These are phyloP conservation scores for Coregonus clupeaformis DNA, from an alignment of 2,113 vertebrate species.

Conservation along the genomic window DNA sequence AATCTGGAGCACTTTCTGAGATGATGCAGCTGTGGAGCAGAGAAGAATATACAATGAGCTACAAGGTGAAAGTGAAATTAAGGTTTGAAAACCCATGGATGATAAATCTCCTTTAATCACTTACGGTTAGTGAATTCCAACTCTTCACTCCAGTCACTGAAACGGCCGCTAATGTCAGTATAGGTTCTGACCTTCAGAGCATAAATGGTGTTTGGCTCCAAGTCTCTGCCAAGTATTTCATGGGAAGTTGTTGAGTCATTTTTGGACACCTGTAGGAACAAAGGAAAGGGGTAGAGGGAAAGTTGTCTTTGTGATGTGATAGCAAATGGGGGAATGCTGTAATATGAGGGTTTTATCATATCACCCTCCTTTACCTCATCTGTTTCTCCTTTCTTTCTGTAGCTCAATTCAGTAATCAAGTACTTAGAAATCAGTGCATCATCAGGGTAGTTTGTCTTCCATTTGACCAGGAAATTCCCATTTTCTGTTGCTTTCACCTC, in stretches of 20 bases:
- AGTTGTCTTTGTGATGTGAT: not conserved
- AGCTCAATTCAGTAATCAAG: slow-evolving; percentile 26
- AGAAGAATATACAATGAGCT: not conserved
- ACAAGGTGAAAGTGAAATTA: not conserved
- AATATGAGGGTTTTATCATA: no score
- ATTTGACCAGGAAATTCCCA: slow-evolving; percentile 45
- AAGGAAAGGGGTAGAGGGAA: not conserved
- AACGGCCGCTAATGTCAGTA: fast-evolving
- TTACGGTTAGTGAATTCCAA: slow-evolving; percentile 57
- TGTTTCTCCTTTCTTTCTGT: slow-evolving; percentile 42
- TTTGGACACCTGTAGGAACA: not conserved
- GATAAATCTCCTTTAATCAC: slow-evolving; percentile 24
- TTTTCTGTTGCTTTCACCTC: slow-evolving; percentile 26
- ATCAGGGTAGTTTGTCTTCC: slow-evolving; percentile 25
- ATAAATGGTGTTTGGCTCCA: slow-evolving; percentile 53
- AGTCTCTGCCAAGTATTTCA: slow-evolving; percentile 33
- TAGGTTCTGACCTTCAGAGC: slow-evolving; percentile 48
- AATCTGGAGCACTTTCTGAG: fast-evolving
- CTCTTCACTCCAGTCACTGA: slow-evolving; percentile 63
- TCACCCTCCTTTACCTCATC: slow-evolving; percentile 30
- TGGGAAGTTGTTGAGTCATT: fast-evolving
- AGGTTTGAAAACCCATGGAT: not conserved
- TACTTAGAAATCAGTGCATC: fast-evolving
- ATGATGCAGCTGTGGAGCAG: slow-evolving; percentile 43
- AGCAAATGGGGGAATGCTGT: not conserved